Percentiles rank a stretch among this genome's conserved stretches.
These are phyloP conservation scores for Coccyzus lansbergi DNA, from an alignment of 2,797 vertebrate species.

Conservation along the genomic window DNA sequence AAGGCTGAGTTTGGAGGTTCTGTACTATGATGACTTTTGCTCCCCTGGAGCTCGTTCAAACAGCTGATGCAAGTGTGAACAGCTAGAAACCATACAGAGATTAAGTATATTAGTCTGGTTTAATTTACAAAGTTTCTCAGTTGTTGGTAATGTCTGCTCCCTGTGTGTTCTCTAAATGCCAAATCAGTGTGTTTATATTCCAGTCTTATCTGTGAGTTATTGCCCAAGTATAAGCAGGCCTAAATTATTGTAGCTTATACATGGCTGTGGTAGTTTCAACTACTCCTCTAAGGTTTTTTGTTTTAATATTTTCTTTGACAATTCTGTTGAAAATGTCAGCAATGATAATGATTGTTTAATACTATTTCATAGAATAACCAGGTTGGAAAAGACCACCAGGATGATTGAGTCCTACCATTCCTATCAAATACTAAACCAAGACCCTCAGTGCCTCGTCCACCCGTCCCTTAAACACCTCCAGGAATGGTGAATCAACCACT, in stretches of 20 bases:
- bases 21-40: not conserved
- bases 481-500: too few relatives aligned
- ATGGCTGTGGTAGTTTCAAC: not conserved
- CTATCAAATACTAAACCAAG: too few relatives aligned
- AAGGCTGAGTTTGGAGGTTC: not conserved
- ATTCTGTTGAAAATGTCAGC: not conserved
- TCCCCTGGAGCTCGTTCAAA: not conserved
- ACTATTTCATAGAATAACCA: too few relatives aligned
- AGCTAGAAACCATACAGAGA: not conserved
- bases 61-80: not conserved
- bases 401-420: too few relatives aligned
- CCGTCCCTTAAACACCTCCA: too few relatives aligned
- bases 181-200: not conserved
- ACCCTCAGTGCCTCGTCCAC: too few relatives aligned
- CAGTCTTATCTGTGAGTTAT: not conserved
- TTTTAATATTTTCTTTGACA: not conserved
- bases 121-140: not conserved
- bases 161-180: not conserved
- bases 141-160: not conserved
- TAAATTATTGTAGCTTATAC: not conserved
- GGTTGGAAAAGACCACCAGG: too few relatives aligned
- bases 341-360: not conserved
- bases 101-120: not conserved
- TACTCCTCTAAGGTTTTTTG: not conserved
- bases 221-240: not conserved